These are phyloP conservation scores for Papilio elwesi DNA, from an alignment of 2,888 invertebrate genomes.

Conservation along the genomic window DNA sequence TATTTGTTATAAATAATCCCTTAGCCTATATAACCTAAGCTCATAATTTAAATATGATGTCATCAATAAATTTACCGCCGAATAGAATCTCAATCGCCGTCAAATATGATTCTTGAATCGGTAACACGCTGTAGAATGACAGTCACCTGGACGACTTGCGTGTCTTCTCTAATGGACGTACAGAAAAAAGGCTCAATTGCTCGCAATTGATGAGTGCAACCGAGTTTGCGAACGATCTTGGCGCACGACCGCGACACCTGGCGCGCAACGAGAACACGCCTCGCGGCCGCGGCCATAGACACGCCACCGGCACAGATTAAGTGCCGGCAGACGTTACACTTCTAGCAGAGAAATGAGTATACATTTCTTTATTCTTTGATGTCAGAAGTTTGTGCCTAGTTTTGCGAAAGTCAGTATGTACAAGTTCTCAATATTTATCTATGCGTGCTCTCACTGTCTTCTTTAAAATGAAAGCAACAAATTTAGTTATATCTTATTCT, in stretches of 20 bases:
- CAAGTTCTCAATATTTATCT: not conserved
- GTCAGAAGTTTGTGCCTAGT: not conserved
- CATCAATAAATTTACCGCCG: not conserved
- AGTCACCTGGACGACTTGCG: slow-evolving; percentile 64
- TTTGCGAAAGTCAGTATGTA: not conserved
- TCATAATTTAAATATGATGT: not conserved
- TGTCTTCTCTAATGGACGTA: slow-evolving; percentile 72
- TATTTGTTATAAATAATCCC: no score
- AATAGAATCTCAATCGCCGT: not conserved
- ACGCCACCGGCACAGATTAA: slow-evolving; percentile 42
- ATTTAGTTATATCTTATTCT: no score
- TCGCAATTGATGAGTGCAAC: slow-evolving; percentile 71
- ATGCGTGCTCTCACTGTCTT: no score
- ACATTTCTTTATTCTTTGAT: not conserved
- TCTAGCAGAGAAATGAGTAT: not conserved
- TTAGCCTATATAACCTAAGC: no score
- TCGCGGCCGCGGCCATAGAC: slow-evolving; percentile 42
- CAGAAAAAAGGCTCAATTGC: slow-evolving; percentile 77
- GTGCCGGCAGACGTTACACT: slow-evolving; percentile 24
- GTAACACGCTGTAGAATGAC: slow-evolving; percentile 54
- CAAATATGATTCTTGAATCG: slow-evolving; percentile 1
- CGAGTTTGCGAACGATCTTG: slow-evolving; percentile 63
- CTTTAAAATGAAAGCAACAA: no score
- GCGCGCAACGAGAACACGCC: slow-evolving; percentile 59
- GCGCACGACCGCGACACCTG: slow-evolving; percentile 76